Percentiles rank a stretch among this genome's conserved stretches.
These are phyloP conservation scores for Arctopsyche grandis DNA, from an alignment of 1,140 invertebrate genomes.

Conservation along the genomic window DNA sequence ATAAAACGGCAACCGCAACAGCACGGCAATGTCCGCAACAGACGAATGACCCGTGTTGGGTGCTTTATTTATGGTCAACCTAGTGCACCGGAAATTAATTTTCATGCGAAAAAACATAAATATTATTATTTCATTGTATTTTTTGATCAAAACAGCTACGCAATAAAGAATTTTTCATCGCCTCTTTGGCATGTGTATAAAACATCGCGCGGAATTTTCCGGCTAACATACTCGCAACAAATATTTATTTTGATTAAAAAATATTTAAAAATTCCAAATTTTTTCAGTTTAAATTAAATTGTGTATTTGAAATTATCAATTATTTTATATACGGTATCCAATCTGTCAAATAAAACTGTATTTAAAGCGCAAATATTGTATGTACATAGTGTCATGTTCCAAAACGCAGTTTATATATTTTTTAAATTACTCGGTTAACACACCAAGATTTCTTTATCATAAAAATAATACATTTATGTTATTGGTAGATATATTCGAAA, in stretches of 20 bases:
- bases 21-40: neutral
- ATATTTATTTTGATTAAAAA: neutral
- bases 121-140: neutral
- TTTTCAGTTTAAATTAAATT: no score
- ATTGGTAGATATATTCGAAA: no score
- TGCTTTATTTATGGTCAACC: neutral
- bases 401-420: no score
- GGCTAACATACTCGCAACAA: neutral
- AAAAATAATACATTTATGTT: no score
- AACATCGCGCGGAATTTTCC: neutral
- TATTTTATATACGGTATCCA: no score
- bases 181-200: neutral
- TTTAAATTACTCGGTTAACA: no score
- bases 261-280: no score
- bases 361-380: no score
- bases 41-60: neutral
- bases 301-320: no score
- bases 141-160: neutral
- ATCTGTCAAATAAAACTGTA: no score
- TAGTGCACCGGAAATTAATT: neutral
- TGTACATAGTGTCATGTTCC: no score
- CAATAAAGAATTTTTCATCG: neutral
- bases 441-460: no score
- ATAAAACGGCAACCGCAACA: neutral
- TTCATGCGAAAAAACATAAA: neutral